A percentile compares a stretch with the other conserved stretches of the same genome.
phyloP scores from a whole-genome alignment of 2,888 invertebrate species.

The Pandemis heparana region DNA sequence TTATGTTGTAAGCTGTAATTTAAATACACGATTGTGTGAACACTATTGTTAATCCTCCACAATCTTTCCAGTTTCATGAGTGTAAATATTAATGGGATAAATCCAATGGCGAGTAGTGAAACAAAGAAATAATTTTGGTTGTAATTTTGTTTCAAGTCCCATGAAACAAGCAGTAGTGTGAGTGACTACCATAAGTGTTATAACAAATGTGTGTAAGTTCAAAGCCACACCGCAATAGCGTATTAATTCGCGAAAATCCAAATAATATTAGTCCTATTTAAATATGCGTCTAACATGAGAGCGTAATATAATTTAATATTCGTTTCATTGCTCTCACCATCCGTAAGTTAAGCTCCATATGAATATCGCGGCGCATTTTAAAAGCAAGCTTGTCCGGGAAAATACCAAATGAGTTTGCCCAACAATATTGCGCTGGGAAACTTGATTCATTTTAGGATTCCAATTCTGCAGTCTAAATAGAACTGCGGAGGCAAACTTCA shows the following conservation, averaged over 20 bases:
- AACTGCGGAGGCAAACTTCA: conserved; percentile 13
- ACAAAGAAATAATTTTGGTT: too few relatives aligned
- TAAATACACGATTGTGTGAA: background rate
- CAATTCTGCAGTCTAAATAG: conserved; percentile 11
- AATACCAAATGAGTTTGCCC: conserved; percentile 11
- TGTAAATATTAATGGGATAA: too few relatives aligned
- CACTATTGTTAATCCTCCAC: too few relatives aligned
- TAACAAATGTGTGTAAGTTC: conserved; percentile 2
- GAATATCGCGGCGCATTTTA: background rate
- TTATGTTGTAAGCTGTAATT: background rate
- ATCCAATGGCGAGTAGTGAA: too few relatives aligned
- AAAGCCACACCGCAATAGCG: conserved; percentile 17
- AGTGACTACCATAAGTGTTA: background rate
- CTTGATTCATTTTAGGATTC: conserved; percentile 1
- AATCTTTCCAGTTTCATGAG: too few relatives aligned
- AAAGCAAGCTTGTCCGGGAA: background rate
- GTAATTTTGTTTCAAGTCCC: too few relatives aligned
- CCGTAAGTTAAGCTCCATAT: background rate
- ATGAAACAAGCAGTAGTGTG: too few relatives aligned
- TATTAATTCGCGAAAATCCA: background rate
- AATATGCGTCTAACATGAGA: too few relatives aligned
- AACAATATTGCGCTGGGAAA: conserved; percentile 4
- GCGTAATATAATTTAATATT: too few relatives aligned
- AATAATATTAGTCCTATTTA: too few relatives aligned
- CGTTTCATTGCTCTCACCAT: background rate